Percentiles rank a stretch among this genome's conserved stretches.
These are phyloP conservation scores for Ictalurus punctatus DNA, from an alignment of 2,113 vertebrate genomes.

Conservation along the genomic window DNA sequence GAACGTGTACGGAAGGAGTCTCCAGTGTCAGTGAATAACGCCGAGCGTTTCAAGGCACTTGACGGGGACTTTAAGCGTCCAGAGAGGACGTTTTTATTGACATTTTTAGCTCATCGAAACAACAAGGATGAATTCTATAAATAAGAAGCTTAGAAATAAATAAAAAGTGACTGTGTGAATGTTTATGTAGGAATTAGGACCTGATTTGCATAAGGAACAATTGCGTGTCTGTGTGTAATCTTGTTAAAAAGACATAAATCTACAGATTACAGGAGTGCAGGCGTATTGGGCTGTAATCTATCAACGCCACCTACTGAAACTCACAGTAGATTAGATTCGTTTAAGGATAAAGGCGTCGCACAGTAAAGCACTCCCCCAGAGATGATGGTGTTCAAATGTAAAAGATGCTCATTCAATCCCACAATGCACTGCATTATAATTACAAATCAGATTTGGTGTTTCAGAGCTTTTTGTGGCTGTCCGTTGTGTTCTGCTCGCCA, in stretches of 20 bases:
- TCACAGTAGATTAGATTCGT: conserved; percentile 1
- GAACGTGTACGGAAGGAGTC: background rate
- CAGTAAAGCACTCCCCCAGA: background rate
- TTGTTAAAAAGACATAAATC: conserved; percentile 30
- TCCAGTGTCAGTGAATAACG: background rate
- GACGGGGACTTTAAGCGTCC: background rate
- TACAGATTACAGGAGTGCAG: background rate
- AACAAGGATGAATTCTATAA: background rate
- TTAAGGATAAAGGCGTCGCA: background rate
- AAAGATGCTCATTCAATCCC: background rate
- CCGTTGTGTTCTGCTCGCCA: background rate
- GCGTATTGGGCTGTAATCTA: background rate
- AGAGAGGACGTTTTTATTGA: background rate
- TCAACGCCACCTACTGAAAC: background rate
- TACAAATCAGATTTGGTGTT: background rate
- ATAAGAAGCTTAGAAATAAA: background rate
- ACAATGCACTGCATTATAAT: background rate
- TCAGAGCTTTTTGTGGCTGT: background rate
- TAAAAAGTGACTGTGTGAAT: background rate
- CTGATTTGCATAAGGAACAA: background rate
- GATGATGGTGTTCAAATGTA: background rate
- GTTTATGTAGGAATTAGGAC: conserved; percentile 20
- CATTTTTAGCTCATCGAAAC: background rate
- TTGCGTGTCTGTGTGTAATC: conserved; percentile 15
- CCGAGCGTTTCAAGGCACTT: too few relatives aligned